Percentiles rank a stretch among this genome's conserved stretches.
Evolutionary conservation across 2,113 vertebrate genomes (phyloP).

Genomic region (Acanthisitta chloris): DNA sequence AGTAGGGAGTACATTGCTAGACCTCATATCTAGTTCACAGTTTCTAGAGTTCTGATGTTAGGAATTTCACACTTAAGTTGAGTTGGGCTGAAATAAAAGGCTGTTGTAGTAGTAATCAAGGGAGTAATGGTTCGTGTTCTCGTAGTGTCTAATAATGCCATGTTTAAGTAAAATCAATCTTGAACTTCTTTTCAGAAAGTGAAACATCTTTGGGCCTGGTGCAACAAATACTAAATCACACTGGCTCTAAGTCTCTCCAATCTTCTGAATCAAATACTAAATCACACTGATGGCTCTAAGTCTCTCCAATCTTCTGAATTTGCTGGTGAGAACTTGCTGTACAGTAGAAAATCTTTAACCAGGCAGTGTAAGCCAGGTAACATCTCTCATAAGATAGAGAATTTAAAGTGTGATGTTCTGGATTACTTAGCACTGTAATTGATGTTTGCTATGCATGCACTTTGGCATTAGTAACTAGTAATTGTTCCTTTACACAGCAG

Average conservation of each 20-base stretch:
- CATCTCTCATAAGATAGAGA: neutral
- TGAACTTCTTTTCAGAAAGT: constrained; percentile 58
- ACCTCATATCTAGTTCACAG: neutral
- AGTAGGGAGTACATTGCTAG: neutral
- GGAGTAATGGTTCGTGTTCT: neutral
- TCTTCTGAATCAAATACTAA: constrained; percentile 54
- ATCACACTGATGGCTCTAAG: constrained; percentile 52
- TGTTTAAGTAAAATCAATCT: constrained; percentile 41
- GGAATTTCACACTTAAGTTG: neutral
- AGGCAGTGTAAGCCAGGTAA: constrained; percentile 9
- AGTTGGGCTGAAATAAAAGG: neutral
- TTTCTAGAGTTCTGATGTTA: neutral
- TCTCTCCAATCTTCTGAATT: constrained; percentile 50
- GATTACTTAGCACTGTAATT: neutral
- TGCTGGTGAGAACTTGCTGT: constrained; percentile 56
- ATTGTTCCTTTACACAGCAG: neutral
- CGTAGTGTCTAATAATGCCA: neutral
- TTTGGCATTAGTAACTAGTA: neutral
- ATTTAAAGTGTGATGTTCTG: neutral
- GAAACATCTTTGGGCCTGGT: constrained; percentile 49
- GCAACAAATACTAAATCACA: constrained; percentile 51
- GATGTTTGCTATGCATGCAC: constrained; percentile 30
- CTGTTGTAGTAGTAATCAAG: neutral
- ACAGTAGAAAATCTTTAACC: constrained; percentile 18
- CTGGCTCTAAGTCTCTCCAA: constrained; percentile 51